Conservation (phyloP, 1,140 invertebrate genomes). For the Anastatus disparis region DNA sequence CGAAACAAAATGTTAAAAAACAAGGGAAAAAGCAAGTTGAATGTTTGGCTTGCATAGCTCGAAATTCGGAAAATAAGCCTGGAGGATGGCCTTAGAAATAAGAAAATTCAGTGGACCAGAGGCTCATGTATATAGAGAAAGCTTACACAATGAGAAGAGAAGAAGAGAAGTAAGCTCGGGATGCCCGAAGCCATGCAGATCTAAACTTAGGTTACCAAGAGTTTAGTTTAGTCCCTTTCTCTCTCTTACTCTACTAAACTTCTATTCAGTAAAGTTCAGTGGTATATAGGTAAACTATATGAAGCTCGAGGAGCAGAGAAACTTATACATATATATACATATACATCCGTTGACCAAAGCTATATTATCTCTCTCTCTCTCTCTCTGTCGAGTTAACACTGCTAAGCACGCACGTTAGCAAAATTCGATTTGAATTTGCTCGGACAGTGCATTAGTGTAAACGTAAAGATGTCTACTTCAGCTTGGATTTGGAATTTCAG, state of each 20-base stretch:
- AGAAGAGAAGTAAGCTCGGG: neutral
- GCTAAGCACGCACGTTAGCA: slow-evolving; percentile 26
- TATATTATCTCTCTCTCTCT: too few species aligned
- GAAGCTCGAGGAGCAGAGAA: neutral
- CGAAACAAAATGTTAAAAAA: too few species aligned
- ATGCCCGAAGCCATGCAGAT: slow-evolving; percentile 8
- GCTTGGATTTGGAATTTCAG: slow-evolving; percentile 20
- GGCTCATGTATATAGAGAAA: neutral
- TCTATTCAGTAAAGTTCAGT: slow-evolving; percentile 20
- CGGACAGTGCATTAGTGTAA: slow-evolving; percentile 9
- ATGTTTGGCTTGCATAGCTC: too few species aligned
- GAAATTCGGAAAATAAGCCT: too few species aligned
- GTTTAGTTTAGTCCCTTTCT: slow-evolving; percentile 15
- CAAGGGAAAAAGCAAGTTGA: too few species aligned
- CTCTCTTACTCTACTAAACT: slow-evolving; percentile 7
- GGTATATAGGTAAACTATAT: neutral
- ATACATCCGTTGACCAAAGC: too few species aligned
- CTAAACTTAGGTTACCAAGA: slow-evolving; percentile 26
- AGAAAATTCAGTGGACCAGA: neutral
- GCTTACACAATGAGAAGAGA: neutral
- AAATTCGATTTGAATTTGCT: slow-evolving; percentile 33
- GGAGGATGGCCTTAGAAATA: neutral
- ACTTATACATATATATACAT: too few species aligned
- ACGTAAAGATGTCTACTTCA: slow-evolving; percentile 23
- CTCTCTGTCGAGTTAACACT: neutral